A percentile compares a stretch with the other conserved stretches of the same genome.
These are phyloP conservation scores for Bombus huntii DNA, from an alignment of 1,140 invertebrate genomes.

Conservation along the genomic window DNA sequence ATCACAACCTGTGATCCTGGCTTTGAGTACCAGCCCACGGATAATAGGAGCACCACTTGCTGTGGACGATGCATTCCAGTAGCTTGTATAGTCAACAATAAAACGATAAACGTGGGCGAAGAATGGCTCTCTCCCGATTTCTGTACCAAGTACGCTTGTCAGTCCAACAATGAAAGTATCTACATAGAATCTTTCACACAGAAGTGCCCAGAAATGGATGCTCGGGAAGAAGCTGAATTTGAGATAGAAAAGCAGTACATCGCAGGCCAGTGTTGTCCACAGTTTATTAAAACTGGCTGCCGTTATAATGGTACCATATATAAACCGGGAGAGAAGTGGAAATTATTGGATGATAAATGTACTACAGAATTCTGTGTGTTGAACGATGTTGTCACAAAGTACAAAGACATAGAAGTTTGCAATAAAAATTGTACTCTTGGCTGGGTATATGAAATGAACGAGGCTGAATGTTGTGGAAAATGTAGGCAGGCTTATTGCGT, in stretches of 20 bases:
- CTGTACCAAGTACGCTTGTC: slow-evolving; percentile 85
- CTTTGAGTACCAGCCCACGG: slow-evolving; percentile 77
- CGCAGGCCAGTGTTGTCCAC: slow-evolving; percentile 84
- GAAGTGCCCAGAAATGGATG: slow-evolving; percentile 78
- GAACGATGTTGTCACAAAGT: slow-evolving; percentile 79
- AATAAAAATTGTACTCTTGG: slow-evolving; percentile 83
- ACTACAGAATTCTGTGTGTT: slow-evolving; percentile 84
- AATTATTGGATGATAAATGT: slow-evolving; percentile 83
- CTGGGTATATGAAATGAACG: slow-evolving; percentile 82
- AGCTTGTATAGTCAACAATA: slow-evolving; percentile 84
- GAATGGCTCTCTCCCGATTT: slow-evolving; percentile 85
- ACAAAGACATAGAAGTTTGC: slow-evolving; percentile 83
- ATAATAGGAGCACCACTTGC: slow-evolving; percentile 81
- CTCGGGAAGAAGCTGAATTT: slow-evolving; percentile 79
- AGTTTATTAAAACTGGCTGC: slow-evolving; percentile 83
- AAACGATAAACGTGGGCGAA: slow-evolving; percentile 81
- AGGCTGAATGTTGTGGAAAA: slow-evolving; percentile 86
- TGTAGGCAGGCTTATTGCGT: slow-evolving; percentile 87
- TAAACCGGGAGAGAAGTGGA: slow-evolving; percentile 84
- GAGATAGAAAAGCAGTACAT: slow-evolving; percentile 80
- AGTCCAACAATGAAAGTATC: slow-evolving; percentile 83
- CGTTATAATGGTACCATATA: slow-evolving; percentile 82
- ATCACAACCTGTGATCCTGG: slow-evolving; percentile 74
- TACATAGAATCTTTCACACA: slow-evolving; percentile 75
- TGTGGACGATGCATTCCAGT: slow-evolving; percentile 86